A percentile compares a stretch with the other conserved stretches of the same genome.
Conservation (phyloP, 2,888 invertebrate genomes). For the Allacma fusca region DNA sequence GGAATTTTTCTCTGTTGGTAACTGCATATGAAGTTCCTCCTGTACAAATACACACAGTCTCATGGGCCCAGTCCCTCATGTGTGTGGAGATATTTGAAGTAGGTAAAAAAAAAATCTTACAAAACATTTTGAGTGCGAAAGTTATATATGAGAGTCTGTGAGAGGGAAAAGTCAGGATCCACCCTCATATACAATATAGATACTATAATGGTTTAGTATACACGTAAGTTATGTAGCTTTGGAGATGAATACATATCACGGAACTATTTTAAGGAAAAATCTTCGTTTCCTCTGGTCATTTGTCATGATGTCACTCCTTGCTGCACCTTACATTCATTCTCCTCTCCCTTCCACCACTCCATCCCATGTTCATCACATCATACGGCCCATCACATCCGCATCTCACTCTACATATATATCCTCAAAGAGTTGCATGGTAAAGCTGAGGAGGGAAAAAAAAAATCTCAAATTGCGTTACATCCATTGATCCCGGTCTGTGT, state of each 20-base stretch:
- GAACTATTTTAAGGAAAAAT: neutral
- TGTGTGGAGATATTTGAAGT: too few relatives aligned
- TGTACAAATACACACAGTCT: too few relatives aligned
- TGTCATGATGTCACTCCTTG: slow-evolving; percentile 42
- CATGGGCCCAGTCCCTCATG: too few relatives aligned
- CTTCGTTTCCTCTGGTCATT: slow-evolving; percentile 27
- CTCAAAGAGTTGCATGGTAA: neutral
- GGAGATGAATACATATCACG: neutral
- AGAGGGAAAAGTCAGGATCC: slow-evolving; percentile 1
- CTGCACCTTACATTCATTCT: slow-evolving; percentile 33
- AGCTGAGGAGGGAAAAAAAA: neutral
- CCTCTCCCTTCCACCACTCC: neutral
- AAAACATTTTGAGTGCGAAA: slow-evolving; percentile 10
- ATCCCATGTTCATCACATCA: slow-evolving; percentile 40
- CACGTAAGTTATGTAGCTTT: too few relatives aligned
- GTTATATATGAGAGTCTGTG: neutral
- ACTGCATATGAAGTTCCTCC: too few relatives aligned
- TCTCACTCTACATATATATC: neutral
- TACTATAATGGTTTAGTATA: too few relatives aligned
- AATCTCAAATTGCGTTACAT: slow-evolving; percentile 26
- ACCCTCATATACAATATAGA: neutral
- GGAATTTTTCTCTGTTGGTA: too few relatives aligned
- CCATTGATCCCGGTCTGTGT: slow-evolving; percentile 17
- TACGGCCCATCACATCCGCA: slow-evolving; percentile 36
- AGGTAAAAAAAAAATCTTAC: too few relatives aligned